Percentiles rank a stretch among this genome's conserved stretches.
These are phyloP conservation scores for Stegostoma tigrinum DNA, from an alignment of 2,113 vertebrate genomes.

Conservation along the genomic window DNA sequence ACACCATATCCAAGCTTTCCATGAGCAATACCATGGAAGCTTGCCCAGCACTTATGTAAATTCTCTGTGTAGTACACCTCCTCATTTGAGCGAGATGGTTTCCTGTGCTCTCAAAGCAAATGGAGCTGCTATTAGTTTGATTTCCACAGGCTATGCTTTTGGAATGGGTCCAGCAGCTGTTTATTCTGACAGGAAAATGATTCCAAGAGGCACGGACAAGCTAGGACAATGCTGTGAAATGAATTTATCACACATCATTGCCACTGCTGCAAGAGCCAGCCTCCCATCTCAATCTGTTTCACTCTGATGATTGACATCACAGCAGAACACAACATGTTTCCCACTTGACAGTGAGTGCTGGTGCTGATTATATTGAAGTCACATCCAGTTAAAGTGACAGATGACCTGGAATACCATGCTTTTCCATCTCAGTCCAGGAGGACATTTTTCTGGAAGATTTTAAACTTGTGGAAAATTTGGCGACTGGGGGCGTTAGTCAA, in stretches of 20 bases:
- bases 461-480: neutral
- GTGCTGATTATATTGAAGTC: neutral
- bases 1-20: neutral
- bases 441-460: neutral
- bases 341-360: neutral
- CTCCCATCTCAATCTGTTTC: neutral
- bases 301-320: neutral
- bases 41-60: neutral
- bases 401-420: neutral
- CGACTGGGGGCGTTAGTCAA: too few species aligned
- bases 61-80: neutral
- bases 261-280: neutral
- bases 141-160: constrained; percentile 20
- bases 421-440: too few species aligned
- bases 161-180: neutral
- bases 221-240: neutral
- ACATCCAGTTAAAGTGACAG: neutral
- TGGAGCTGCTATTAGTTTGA: neutral
- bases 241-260: neutral
- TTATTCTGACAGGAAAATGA: neutral
- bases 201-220: neutral
- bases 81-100: neutral
- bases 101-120: neutral
- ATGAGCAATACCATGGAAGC: neutral
- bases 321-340: neutral